Conservation (phyloP, 2,797 vertebrate species). For the Siniperca undulata region DNA sequence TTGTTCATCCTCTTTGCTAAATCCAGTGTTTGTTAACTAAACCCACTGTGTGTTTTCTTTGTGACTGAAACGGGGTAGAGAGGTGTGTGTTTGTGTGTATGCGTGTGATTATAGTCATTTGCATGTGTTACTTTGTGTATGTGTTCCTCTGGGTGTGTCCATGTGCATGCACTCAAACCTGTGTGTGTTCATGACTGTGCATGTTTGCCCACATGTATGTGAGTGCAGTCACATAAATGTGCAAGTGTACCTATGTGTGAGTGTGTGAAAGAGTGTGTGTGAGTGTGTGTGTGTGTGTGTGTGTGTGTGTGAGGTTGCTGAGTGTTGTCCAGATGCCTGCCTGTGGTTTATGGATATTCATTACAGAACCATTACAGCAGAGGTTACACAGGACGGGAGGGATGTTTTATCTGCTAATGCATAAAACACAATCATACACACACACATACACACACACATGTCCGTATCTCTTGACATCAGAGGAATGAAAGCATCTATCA, state of each 20-base stretch:
- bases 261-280: slow-evolving; percentile 15
- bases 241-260: slow-evolving; percentile 24
- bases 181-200: slow-evolving; percentile 8
- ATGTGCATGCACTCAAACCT: background rate
- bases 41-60: slow-evolving; percentile 38
- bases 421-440: slow-evolving; percentile 62
- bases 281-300: slow-evolving; percentile 20
- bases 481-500: slow-evolving; percentile 77
- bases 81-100: background rate
- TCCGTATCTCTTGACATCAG: slow-evolving; percentile 57
- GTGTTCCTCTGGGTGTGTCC: background rate
- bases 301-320: slow-evolving; percentile 9
- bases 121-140: slow-evolving; percentile 7
- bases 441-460: slow-evolving; percentile 37
- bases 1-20: slow-evolving; percentile 33
- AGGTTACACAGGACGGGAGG: slow-evolving; percentile 77
- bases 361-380: slow-evolving; percentile 80
- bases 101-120: background rate
- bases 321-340: slow-evolving; percentile 63
- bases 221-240: slow-evolving; percentile 4
- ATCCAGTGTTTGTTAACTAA: slow-evolving; percentile 37
- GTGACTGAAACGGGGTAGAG: slow-evolving; percentile 5
- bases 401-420: slow-evolving; percentile 74
- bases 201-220: slow-evolving; percentile 39
- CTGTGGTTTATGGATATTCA: slow-evolving; percentile 82